A percentile compares a stretch with the other conserved stretches of the same genome.
phyloP scores from a whole-genome alignment of 2,888 invertebrate genomes.

The Megastigmus dorsalis region DNA sequence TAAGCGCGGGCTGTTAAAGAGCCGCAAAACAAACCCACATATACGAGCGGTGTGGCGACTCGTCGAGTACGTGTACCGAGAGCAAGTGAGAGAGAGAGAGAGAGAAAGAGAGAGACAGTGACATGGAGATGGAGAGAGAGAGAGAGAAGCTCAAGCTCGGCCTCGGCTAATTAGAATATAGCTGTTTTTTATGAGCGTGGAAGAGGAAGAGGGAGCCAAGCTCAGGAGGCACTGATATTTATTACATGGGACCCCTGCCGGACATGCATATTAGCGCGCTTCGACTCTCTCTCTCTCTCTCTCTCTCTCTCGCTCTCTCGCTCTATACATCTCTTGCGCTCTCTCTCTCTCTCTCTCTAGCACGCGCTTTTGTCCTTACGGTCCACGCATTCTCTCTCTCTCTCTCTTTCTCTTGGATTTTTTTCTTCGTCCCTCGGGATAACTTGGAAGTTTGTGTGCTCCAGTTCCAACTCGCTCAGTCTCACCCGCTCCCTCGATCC shows the following conservation, averaged over 20 bases:
- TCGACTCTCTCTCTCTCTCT: conserved; percentile 46
- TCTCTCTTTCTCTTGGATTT: background rate
- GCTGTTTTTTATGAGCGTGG: conserved; percentile 75
- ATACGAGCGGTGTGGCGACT: too few relatives aligned
- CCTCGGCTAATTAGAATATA: conserved; percentile 73
- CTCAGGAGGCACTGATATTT: conserved; percentile 60
- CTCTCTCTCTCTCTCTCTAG: conserved; percentile 15
- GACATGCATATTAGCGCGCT: conserved; percentile 71
- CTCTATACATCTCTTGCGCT: too few relatives aligned
- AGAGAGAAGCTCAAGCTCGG: conserved; percentile 55
- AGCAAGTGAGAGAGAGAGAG: background rate
- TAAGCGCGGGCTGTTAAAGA: background rate
- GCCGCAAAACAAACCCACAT: background rate
- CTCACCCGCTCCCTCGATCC: too few relatives aligned
- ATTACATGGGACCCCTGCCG: conserved; percentile 72
- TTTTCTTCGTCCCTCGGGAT: background rate
- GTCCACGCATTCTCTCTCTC: conserved; percentile 17
- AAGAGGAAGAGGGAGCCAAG: conserved; percentile 73
- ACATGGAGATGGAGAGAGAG: background rate
- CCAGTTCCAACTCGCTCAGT: too few relatives aligned
- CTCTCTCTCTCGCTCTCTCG: conserved; percentile 13
- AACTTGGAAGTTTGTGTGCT: conserved; percentile 24
- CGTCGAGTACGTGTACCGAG: too few relatives aligned
- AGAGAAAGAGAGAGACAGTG: conserved; percentile 14
- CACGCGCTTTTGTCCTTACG: background rate